phyloP scores from a whole-genome alignment of 2,113 vertebrate species.

The Macaca fascicularis region T2T-MFA8v1.1 NC_088392.1:64368501-64369000 shows the following conservation, averaged over 20 bases:
- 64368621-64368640: not conserved
- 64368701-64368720: not conserved
- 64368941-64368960: too few relatives aligned
- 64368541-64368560: not conserved
- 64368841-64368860: too few relatives aligned
- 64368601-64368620: not conserved
- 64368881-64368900: too few relatives aligned
- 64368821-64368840: too few relatives aligned
- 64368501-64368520: not conserved
- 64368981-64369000: too few relatives aligned
- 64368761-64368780: not conserved
- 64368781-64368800: too few relatives aligned
- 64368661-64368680: not conserved
- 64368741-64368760: not conserved
- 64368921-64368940: too few relatives aligned
- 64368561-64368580: not conserved
- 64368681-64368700: not conserved
- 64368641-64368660: not conserved
- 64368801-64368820: too few relatives aligned
- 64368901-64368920: too few relatives aligned
- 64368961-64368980: too few relatives aligned
- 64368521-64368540: not conserved
- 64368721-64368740: not conserved
- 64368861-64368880: too few relatives aligned
- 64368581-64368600: not conserved